Evolutionary conservation across 2,797 vertebrate species (phyloP).

Genomic region (Syndactyla subalaris): DNA sequence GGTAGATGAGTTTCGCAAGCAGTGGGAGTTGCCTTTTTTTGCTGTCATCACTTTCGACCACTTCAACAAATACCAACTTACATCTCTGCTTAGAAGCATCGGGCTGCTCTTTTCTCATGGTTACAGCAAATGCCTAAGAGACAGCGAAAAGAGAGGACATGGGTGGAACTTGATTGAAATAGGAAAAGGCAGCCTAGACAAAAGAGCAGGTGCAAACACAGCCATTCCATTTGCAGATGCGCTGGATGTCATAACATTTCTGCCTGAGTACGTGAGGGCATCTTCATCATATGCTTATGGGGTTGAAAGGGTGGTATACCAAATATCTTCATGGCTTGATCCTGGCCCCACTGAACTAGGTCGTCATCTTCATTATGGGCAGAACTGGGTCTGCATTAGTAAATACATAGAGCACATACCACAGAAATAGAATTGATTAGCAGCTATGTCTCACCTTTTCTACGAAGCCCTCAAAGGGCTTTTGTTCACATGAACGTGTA

Average conservation of each 20-base stretch:
- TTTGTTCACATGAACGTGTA: neutral
- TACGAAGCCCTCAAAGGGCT: neutral
- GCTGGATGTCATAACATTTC: conserved; percentile 26
- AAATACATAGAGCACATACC: neutral
- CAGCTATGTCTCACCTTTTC: neutral
- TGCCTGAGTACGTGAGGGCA: neutral
- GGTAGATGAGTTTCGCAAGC: neutral
- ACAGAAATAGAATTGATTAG: neutral
- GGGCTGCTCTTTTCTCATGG: conserved; percentile 8
- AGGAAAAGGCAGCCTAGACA: conserved; percentile 54
- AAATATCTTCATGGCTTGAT: neutral
- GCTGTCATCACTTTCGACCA: neutral
- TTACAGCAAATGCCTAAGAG: neutral
- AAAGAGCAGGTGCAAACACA: conserved; percentile 54
- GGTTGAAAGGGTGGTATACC: neutral
- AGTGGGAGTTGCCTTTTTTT: neutral
- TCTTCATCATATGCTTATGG: neutral
- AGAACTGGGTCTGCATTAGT: neutral
- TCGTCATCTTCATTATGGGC: neutral
- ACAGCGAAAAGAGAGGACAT: neutral
- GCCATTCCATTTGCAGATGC: conserved; percentile 47
- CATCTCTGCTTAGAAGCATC: neutral
- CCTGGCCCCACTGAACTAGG: neutral
- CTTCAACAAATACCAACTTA: neutral
- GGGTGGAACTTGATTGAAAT: conserved; percentile 53